A percentile compares a stretch with the other conserved stretches of the same genome.
These are phyloP conservation scores for Cotesia chilonis DNA, from an alignment of 1,140 invertebrate genomes.

Conservation along the genomic window DNA sequence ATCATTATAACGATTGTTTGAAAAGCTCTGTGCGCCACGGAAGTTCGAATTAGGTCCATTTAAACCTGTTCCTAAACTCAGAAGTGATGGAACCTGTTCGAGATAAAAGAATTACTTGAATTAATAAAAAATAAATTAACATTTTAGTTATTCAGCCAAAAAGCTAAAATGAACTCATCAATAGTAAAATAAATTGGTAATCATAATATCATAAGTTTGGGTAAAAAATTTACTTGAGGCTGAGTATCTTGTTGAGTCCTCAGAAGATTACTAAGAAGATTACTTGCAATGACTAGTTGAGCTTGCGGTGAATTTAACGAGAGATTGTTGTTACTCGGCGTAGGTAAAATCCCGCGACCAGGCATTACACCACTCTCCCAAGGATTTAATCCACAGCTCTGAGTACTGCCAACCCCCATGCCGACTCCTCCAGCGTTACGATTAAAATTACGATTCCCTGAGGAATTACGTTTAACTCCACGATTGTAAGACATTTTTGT, in stretches of 20 bases:
- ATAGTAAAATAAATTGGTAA: too few species aligned
- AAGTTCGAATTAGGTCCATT: slow-evolving; percentile 58
- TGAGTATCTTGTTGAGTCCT: slow-evolving; percentile 61
- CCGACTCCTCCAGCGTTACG: slow-evolving; percentile 38
- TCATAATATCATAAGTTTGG: not conserved
- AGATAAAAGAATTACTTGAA: slow-evolving; percentile 7
- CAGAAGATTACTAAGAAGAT: slow-evolving; percentile 62
- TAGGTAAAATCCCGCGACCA: slow-evolving; percentile 63
- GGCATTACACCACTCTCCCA: slow-evolving; percentile 67
- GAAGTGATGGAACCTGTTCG: slow-evolving; percentile 59
- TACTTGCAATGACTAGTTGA: slow-evolving; percentile 64
- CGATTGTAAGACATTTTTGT: slow-evolving; percentile 58
- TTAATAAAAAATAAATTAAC: slow-evolving; percentile 27
- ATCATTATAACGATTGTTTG: slow-evolving; percentile 59
- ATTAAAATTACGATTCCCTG: slow-evolving; percentile 57
- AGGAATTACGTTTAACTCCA: slow-evolving; percentile 59
- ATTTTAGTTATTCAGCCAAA: too few species aligned
- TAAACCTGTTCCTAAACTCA: slow-evolving; percentile 61
- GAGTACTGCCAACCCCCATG: slow-evolving; percentile 47
- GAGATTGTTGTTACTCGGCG: slow-evolving; percentile 61
- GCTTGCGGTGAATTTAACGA: slow-evolving; percentile 63
- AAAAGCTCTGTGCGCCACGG: slow-evolving; percentile 57
- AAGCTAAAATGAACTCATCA: too few species aligned
- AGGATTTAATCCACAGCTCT: slow-evolving; percentile 60
- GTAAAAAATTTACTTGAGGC: slow-evolving; percentile 53